Conservation (phyloP, 1,140 invertebrate genomes). For the Drosophila funebris region DNA sequence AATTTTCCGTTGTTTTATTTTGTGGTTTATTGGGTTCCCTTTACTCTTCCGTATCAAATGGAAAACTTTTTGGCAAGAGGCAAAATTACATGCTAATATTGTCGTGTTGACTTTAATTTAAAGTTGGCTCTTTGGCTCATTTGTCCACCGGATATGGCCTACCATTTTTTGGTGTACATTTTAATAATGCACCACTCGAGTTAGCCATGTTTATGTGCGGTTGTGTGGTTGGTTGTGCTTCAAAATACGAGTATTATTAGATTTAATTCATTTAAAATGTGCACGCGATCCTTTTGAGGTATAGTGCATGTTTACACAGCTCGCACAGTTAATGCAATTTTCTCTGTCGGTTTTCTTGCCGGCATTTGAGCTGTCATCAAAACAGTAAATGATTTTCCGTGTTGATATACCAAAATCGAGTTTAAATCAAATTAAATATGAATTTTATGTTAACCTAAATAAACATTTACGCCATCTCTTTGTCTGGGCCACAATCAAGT, state of each 20-base stretch:
- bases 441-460: conserved; percentile 57
- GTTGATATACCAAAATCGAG: conserved; percentile 10
- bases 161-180: conserved; percentile 54
- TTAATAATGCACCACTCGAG: conserved; percentile 62
- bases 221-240: conserved; percentile 35
- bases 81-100: conserved; percentile 4
- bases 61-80: conserved; percentile 56
- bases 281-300: conserved; percentile 40
- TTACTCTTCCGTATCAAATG: conserved; percentile 68
- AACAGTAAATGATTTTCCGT: conserved; percentile 10
- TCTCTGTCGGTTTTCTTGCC: conserved; percentile 17
- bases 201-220: not conserved
- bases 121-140: conserved; percentile 7
- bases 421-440: conserved; percentile 62
- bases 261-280: conserved; percentile 71
- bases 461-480: conserved; percentile 40
- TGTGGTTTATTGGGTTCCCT: conserved; percentile 24
- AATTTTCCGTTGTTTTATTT: conserved; percentile 3
- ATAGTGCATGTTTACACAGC: conserved; percentile 11
- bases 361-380: conserved; percentile 18
- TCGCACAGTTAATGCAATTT: conserved; percentile 30
- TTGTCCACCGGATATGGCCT: conserved; percentile 53
- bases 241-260: conserved; percentile 59
- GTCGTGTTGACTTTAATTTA: conserved; percentile 34
- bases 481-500: conserved; percentile 26